Evolutionary conservation across 2,113 vertebrate genomes (phyloP).

Genomic region (Semnopithecus entellus): DNA sequence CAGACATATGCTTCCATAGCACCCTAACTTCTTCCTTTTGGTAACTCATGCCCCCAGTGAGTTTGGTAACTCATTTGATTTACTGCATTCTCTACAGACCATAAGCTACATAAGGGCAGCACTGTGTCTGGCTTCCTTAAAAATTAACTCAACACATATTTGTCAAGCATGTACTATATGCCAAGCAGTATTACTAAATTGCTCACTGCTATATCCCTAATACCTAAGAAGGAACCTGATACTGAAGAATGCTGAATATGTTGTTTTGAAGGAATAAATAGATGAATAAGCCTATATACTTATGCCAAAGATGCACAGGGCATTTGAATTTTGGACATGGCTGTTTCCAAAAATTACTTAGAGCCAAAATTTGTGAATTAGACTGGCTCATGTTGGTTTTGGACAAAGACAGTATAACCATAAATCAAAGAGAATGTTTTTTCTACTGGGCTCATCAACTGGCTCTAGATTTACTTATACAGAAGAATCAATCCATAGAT

Average conservation of each 20-base stretch:
- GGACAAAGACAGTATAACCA: neutral
- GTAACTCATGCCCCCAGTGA: neutral
- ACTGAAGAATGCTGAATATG: neutral
- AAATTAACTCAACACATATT: neutral
- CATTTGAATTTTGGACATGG: neutral
- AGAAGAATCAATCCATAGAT: neutral
- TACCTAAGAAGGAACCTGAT: neutral
- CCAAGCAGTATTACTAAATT: neutral
- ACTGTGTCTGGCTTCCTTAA: neutral
- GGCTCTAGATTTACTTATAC: neutral
- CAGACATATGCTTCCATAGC: neutral
- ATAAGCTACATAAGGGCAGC: neutral
- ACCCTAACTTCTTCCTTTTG: neutral
- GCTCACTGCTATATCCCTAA: neutral
- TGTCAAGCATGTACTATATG: neutral
- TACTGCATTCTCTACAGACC: neutral
- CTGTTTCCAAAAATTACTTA: neutral
- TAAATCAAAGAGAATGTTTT: neutral
- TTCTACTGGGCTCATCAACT: neutral
- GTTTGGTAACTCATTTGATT: neutral
- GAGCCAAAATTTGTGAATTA: neutral
- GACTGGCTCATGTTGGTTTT: neutral
- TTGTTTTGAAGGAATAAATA: neutral
- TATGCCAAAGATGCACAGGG: neutral
- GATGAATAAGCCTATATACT: neutral